phyloP scores from a whole-genome alignment of 2,888 invertebrate genomes.

The Drosophila setosimentum region DNA sequence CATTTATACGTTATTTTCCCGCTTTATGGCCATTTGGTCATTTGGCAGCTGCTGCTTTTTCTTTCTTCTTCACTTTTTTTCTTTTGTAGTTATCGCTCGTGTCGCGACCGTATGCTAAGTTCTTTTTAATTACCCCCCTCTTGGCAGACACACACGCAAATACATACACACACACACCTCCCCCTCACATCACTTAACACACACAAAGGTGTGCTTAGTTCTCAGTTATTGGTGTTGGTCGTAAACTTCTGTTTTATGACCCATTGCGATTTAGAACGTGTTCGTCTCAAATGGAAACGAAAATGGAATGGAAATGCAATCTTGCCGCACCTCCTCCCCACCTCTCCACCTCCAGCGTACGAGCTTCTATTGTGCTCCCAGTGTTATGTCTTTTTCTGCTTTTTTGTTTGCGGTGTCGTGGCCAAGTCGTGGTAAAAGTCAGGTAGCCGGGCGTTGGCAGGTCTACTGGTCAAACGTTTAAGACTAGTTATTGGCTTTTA shows the following conservation, averaged over 20 bases:
- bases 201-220: slow-evolving; percentile 27
- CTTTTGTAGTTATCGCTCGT: slow-evolving; percentile 44
- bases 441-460: neutral
- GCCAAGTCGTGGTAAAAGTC: neutral
- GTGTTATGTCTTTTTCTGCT: neutral
- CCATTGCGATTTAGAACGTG: slow-evolving; percentile 56
- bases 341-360: neutral
- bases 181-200: slow-evolving; percentile 6
- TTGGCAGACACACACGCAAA: neutral
- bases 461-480: neutral
- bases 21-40: slow-evolving; percentile 11
- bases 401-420: neutral
- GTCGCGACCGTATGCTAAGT: slow-evolving; percentile 71
- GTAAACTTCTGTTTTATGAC: slow-evolving; percentile 55
- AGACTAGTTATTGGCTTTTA: neutral
- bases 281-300: slow-evolving; percentile 13
- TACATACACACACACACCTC: neutral
- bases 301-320: slow-evolving; percentile 47
- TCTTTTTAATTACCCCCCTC: slow-evolving; percentile 67
- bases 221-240: slow-evolving; percentile 32
- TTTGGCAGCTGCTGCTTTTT: slow-evolving; percentile 25
- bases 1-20: slow-evolving; percentile 65
- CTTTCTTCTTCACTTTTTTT: neutral
- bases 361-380: slow-evolving; percentile 35
- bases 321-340: slow-evolving; percentile 1